These are phyloP conservation scores for Drosophila ochracea DNA, from an alignment of 2,888 invertebrate species.

Conservation along the genomic window DNA sequence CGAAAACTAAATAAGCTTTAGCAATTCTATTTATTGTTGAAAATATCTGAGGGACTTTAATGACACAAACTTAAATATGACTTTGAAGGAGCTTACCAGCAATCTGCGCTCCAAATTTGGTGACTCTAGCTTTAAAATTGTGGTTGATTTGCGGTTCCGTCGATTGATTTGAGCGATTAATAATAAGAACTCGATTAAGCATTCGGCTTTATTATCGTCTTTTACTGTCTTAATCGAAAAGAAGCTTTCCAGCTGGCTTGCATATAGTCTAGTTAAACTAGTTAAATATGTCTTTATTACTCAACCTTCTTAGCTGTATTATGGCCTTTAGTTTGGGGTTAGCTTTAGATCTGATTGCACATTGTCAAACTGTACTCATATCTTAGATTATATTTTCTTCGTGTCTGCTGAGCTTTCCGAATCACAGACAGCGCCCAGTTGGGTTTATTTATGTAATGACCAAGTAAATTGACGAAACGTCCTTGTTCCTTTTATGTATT, in stretches of 20 bases:
- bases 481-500: constrained; percentile 37
- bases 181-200: too few relatives aligned
- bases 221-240: background rate
- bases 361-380: background rate
- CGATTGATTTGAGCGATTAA: too few relatives aligned
- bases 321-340: background rate
- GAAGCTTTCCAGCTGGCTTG: background rate
- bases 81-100: background rate
- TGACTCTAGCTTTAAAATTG: too few relatives aligned
- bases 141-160: too few relatives aligned
- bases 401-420: background rate
- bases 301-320: background rate
- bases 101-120: background rate
- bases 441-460: constrained; percentile 43
- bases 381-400: background rate
- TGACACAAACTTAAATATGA: background rate
- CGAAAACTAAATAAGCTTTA: background rate
- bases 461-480: constrained; percentile 68
- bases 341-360: constrained; percentile 15
- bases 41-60: background rate
- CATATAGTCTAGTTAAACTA: background rate
- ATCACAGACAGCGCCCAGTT: background rate
- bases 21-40: background rate
- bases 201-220: too few relatives aligned
- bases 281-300: background rate